phyloP scores from a whole-genome alignment of 2,113 vertebrate species.

The Phaetusa simplex region DNA sequence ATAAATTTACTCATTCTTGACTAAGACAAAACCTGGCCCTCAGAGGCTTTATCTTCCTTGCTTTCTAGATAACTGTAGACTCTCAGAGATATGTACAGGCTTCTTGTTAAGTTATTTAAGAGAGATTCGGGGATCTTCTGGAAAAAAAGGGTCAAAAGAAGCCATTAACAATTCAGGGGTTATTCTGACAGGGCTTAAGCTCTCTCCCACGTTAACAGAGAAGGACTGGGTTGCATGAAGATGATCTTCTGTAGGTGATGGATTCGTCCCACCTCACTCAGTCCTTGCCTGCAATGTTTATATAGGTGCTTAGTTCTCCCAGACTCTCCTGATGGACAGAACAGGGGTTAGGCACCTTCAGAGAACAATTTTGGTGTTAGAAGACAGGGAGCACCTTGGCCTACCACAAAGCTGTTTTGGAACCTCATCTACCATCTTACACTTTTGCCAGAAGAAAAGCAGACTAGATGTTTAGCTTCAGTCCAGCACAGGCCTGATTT shows the following conservation, averaged over 20 bases:
- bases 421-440: not conserved
- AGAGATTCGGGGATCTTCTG: not conserved
- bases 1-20: not conserved
- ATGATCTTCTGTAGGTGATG: not conserved
- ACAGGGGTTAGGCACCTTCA: not conserved
- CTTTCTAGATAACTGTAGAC: not conserved
- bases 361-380: not conserved
- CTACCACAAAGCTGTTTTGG: not conserved
- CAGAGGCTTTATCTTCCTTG: not conserved
- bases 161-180: not conserved
- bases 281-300: not conserved
- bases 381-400: not conserved
- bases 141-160: not conserved
- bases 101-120: not conserved
- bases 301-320: not conserved
- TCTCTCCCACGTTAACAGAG: not conserved
- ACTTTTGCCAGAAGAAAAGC: not conserved
- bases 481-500: not conserved
- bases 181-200: not conserved
- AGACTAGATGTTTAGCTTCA: not conserved
- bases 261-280: not conserved
- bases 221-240: not conserved
- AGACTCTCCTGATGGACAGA: not conserved
- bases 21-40: not conserved
- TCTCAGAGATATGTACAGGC: not conserved